phyloP scores from a whole-genome alignment of 2,113 vertebrate genomes.

The Coregonus clupeaformis region DNA sequence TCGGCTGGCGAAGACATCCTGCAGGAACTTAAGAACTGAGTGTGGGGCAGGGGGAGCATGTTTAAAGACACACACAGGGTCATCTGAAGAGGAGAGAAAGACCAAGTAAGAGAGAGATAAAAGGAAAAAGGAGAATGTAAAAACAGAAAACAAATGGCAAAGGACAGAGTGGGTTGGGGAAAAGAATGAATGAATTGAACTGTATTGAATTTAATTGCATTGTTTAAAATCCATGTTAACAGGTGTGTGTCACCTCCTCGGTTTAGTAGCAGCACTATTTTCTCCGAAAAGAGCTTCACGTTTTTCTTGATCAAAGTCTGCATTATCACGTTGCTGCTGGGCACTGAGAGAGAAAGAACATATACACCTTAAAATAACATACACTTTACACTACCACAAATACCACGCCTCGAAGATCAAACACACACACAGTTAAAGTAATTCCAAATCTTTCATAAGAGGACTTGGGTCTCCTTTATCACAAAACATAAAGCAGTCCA shows the following conservation, averaged over 20 bases:
- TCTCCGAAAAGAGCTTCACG: constrained; percentile 91
- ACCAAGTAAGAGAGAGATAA: neutral
- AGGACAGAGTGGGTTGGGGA: neutral
- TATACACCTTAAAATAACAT: neutral
- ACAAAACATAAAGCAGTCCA: neutral
- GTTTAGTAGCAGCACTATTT: constrained; percentile 91
- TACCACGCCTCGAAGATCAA: too few relatives aligned
- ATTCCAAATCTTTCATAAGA: too few relatives aligned
- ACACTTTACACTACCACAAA: neutral
- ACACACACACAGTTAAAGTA: too few relatives aligned
- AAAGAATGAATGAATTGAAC: neutral
- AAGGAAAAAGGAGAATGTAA: neutral
- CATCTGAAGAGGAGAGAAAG: constrained; percentile 72
- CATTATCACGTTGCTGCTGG: constrained; percentile 91
- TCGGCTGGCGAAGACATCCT: constrained; percentile 86
- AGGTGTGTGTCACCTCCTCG: constrained; percentile 79
- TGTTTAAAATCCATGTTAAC: neutral
- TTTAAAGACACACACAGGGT: constrained; percentile 93
- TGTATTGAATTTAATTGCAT: neutral
- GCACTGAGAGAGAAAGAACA: constrained; percentile 71
- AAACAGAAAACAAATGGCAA: neutral
- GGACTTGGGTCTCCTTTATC: neutral
- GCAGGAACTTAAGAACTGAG: constrained; percentile 93
- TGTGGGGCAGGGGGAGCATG: constrained; percentile 89
- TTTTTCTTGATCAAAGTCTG: constrained; percentile 87